Evolutionary conservation across 2,797 vertebrate genomes (phyloP), one percentile per base, ranked within the genome.

Genomic region (Halcyon chelicuti): DNA sequence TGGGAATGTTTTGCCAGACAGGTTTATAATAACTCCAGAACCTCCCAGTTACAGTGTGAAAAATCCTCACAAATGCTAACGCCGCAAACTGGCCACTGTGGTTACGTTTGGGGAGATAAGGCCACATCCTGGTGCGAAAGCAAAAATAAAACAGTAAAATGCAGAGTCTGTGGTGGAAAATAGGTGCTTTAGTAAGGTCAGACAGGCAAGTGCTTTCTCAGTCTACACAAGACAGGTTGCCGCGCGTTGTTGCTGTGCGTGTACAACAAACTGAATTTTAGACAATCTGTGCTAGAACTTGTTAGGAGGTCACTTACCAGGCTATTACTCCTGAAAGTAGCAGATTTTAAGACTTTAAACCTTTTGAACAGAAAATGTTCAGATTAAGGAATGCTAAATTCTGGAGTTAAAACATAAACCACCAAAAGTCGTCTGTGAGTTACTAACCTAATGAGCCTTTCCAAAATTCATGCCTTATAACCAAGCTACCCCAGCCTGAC

Each of bases 201-300:
- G 46, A 4, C 28, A 57, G 65, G 49, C 29, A 67, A 37, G 61
- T 60, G 23, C 21, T 8, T 29, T 46, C 17, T 58, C 16, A 6
- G 1, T 13, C 60, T 67, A 16, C n/a, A 9, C 11, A 37, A 25
- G 44, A 49, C 60, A 25, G 5, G 1, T 26, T 54, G 33, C n/a
- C 17, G 13, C 47, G 39, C 44, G n/a, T n/a, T n/a, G n/a, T n/a
- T n/a, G n/a, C 79, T 54, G 19, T 28, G 33, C 0, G 0, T 37
- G n/a, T 33, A 19, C 54, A 62, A 0, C 17, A 22, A 55, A 26
- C 17, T 42, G 52, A 67, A 31, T 67, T 87, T 63, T 17, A 44
- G 58, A 3, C 37, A n/a, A 14, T 52, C 39, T 29, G 16, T 80
- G 28, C 46, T 60, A 28, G 29, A 75, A 44, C 17, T 15, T 57